Base-by-base conservation (phyloP, 1,140 invertebrate genomes). In the Yoshiicerus persimilis region DNA sequence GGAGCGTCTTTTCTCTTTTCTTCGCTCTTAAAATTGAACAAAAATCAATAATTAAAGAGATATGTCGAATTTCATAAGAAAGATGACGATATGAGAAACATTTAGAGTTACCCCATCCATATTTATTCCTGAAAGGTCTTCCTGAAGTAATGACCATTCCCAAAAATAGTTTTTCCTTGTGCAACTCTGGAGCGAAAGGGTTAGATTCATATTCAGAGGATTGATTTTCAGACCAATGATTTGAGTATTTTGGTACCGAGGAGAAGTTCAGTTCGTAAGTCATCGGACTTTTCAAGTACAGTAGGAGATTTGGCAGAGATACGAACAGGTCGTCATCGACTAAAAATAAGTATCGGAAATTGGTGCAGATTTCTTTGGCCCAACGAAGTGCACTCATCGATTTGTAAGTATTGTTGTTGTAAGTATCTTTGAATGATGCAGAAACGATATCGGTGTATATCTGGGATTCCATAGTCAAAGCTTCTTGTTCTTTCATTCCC, bases 241-340 rank as follows among this genome's bases (percentile, higher is more conserved):
- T 70, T n/a, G n/a, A n/a, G n/a, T n/a, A n/a, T 11, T 70, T 30
- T 16, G 16, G 10, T 32, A 84, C 27, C 0, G 11, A 8, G 9
- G 38, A 4, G 13, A 80, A 38, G 13, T 38, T 86, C 10, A 25
- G 92, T 27, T 95, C 95, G 93, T 96, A 96, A 87, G 94, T 93
- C 6, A 93, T 92, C 3, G 96, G 96, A 92, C 96, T 95, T 88
- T 95, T 93, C 6, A 97, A 89, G 92, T 96, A 97, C 77, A 94
- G 93, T 10, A 97, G 92, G 13, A 97, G 93, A 93, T 98, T 98
- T 92, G 96, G 96, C 0, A 96, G 94, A 4, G 97, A 98, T 36
- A 98, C 94, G 92, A 97, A 98, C 93, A 97, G 97, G 92, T 98
- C 97, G 92, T 98, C 97, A 92, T 98, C 97, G 10, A 96, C 95